These are phyloP conservation scores for Trichopoda pennipes DNA, from an alignment of 2,888 invertebrate genomes.

Conservation along the genomic window DNA sequence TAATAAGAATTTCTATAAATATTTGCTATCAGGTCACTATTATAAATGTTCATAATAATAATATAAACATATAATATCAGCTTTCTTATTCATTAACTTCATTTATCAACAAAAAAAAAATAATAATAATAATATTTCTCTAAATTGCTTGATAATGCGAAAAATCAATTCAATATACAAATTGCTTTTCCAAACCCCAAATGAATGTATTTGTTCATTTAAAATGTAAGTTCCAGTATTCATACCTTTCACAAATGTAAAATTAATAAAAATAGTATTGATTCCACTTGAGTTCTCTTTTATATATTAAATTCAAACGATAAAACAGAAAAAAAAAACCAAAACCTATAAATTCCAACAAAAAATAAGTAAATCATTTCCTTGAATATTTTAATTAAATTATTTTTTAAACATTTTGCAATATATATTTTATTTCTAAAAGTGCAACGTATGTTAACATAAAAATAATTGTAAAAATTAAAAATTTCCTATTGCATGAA, in stretches of 20 bases:
- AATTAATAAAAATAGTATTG: neutral
- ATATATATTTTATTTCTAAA: neutral
- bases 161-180: neutral
- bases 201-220: neutral
- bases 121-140: no score
- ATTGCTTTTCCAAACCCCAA: no score
- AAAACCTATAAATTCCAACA: neutral
- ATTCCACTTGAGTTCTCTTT: neutral
- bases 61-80: no score
- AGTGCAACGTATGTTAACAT: no score
- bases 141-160: neutral
- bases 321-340: neutral
- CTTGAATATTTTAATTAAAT: constrained; percentile 3
- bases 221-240: neutral
- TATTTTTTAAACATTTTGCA: neutral
- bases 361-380: neutral
- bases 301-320: neutral
- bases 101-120: neutral
- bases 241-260: neutral
- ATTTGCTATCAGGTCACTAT: no score
- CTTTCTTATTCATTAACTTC: neutral
- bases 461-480: no score
- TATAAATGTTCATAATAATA: no score
- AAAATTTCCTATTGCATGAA: no score
- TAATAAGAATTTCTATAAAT: no score